Base-by-base conservation (phyloP, 2,113 vertebrate genomes). In the Thunnus thynnus region DNA sequence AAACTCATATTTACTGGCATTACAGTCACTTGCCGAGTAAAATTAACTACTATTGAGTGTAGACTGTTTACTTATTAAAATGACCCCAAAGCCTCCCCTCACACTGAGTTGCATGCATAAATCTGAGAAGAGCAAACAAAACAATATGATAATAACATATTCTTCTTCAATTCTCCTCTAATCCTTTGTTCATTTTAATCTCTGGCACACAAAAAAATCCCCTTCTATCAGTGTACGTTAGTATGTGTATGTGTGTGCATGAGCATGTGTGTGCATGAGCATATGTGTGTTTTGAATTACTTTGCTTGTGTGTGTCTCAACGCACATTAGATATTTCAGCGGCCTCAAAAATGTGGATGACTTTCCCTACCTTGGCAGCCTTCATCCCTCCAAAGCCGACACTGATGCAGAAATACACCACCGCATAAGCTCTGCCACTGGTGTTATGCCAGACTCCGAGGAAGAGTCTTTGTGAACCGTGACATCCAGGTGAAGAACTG, bases 401-500 rank as follows among this genome's bases (percentile, higher is more conserved):
- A 84, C 67, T 86, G 86, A 87, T 86, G 80, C 91, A 91, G 86
- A 89, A 92, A 92, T 88, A 90, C 83, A 84, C 82, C 82, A 70
- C 27, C 51, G 72, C 84, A 73, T 77, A 80, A 90, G 83, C 80
- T 84, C 83, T 86, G 88, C 83, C 87, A 80, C 73, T 85, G 82
- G 76, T 88, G 89, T 86, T 86, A 82, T 78, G 84, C 86, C 86
- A 86, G 76, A 86, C 78, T 86, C 82, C 3, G 76, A 87, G 84
- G 83, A 91, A 75, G 78, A 84, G 83, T 85, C 83, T 91, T 80
- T 87, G 88, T 88, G 90, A 92, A 92, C 90, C 84, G 67, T 92
- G 90, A 91, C 92, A 88, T 88, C 81, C 86, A 89, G 90, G 89
- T 88, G 92, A 94, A 84, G 80, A 91, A 90, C 75, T 86, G 84